Evolutionary conservation across 2,888 invertebrate genomes (phyloP).

Genomic region (Tortrix viridana): DNA sequence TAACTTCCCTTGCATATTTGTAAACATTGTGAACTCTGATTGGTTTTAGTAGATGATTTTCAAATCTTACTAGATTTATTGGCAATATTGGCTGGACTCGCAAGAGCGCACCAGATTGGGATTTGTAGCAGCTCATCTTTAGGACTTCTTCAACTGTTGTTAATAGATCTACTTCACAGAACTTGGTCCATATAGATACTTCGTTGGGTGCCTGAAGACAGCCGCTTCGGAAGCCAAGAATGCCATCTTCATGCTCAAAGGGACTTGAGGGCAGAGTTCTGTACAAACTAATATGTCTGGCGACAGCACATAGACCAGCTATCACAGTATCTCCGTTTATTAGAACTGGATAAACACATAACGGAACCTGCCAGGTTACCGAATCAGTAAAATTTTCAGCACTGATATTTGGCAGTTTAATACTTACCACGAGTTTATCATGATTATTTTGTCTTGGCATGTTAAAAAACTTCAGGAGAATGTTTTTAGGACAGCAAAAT

Average conservation of each 20-base stretch:
- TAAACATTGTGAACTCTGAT: slow-evolving; percentile 93
- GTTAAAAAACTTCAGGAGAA: slow-evolving; percentile 73
- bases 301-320: slow-evolving; percentile 91
- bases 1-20: slow-evolving; percentile 86
- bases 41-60: slow-evolving; percentile 93
- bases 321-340: slow-evolving; percentile 85
- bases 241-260: slow-evolving; percentile 71
- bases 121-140: slow-evolving; percentile 61
- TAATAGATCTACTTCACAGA: slow-evolving; percentile 94
- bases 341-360: slow-evolving; percentile 87
- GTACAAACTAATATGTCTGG: slow-evolving; percentile 66
- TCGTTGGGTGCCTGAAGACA: slow-evolving; percentile 93
- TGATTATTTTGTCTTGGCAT: slow-evolving; percentile 47
- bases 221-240: slow-evolving; percentile 91
- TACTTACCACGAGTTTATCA: slow-evolving; percentile 43
- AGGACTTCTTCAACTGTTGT: slow-evolving; percentile 81
- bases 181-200: slow-evolving; percentile 94
- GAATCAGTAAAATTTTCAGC: slow-evolving; percentile 60
- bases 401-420: slow-evolving; percentile 58
- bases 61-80: slow-evolving; percentile 89
- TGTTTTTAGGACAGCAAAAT: slow-evolving; percentile 78
- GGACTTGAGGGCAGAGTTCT: slow-evolving; percentile 44
- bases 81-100: no score
- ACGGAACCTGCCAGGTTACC: slow-evolving; percentile 76
- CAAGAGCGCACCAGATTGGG: no score